Evolutionary conservation across 2,797 vertebrate species (phyloP).

Genomic region (Lepus oiostolus): DNA sequence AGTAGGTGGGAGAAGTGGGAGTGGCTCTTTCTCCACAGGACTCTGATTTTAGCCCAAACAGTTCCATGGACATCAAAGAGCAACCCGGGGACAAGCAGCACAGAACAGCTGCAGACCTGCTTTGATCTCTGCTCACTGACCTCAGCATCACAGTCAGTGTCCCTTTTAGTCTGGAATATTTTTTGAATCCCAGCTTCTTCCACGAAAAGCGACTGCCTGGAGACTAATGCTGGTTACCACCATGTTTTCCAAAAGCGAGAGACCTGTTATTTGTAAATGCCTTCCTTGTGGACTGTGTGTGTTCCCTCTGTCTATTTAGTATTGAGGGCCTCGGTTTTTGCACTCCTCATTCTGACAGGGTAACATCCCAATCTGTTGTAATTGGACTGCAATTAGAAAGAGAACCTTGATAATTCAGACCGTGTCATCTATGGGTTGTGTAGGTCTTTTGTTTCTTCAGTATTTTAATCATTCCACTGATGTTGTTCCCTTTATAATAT

Average conservation of each 20-base stretch:
- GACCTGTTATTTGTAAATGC: not conserved
- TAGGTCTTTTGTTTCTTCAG: slow-evolving; percentile 53
- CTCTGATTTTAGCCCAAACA: slow-evolving; percentile 76
- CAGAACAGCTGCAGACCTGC: slow-evolving; percentile 74
- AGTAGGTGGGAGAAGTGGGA: slow-evolving; percentile 56
- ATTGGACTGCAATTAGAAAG: slow-evolving; percentile 33
- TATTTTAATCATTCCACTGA: slow-evolving; percentile 57
- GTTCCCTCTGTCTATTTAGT: not conserved
- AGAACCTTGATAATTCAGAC: slow-evolving; percentile 10
- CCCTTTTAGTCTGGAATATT: slow-evolving; percentile 37
- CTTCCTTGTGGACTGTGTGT: not conserved
- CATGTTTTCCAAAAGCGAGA: not conserved
- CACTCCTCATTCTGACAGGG: not conserved
- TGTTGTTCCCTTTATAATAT: not conserved
- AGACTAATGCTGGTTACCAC: not conserved
- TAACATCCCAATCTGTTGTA: not conserved
- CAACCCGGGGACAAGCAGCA: slow-evolving; percentile 43
- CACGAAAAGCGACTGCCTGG: slow-evolving; percentile 11
- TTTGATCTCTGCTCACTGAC: slow-evolving; percentile 80
- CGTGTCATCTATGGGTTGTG: not conserved
- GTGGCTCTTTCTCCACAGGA: slow-evolving; percentile 68
- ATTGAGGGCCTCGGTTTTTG: not conserved
- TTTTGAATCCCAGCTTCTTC: slow-evolving; percentile 50
- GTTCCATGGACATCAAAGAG: slow-evolving; percentile 82
- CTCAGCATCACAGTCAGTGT: slow-evolving; percentile 62